Evolutionary conservation across 2,113 vertebrate species (phyloP), one percentile per base, ranked within the genome.

Genomic region (Hippocampus zosterae): DNA sequence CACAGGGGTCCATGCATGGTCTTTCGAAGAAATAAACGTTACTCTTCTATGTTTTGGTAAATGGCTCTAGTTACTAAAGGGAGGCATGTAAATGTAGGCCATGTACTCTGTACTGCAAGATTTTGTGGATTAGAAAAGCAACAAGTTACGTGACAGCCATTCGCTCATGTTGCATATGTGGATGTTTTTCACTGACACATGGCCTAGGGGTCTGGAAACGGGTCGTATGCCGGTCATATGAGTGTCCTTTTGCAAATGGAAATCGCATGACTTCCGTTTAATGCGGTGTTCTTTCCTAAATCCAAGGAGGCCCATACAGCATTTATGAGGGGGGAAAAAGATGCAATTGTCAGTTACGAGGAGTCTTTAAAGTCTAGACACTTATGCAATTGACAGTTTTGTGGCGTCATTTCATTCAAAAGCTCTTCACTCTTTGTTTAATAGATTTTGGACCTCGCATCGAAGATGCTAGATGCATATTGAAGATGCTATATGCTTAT

Each of bases 111-210:
- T 6, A 19, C 16, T 64, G 40, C 5, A 42, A 41, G 37, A 41
- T 63, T 42, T 41, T n/a, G 61, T 63, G 61, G 19, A 63, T n/a
- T 63, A 41, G 37, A 18, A 33, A 53, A 40, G 42, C 12, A 0
- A 19, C 42, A 41, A 59, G 25, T 50, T 72, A 8, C 48, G 15
- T 48, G 72, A 53, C 25, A 61, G 41, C 37, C 5, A 15, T 13
- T 73, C 59, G 23, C 40, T 23, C 29, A 62, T 55, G 56, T 66
- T 44, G 12, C 8, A 21, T 52, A 77, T 66, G 46, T 7, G 56
- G 21, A 21, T 71, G 69, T 76, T 71, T 16, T 57, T 57, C 27
- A 5, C 64, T 67, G 70, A 70, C 69, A 73, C 70, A 73, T 53
- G 67, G 16, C 21, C 8, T 21, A 9, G 21, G 25, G 46, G 57